Percentiles rank a stretch among this genome's conserved stretches.
Evolutionary conservation across 1,140 invertebrate species (phyloP).

Genomic region (Caenorhabditis brenneri): DNA sequence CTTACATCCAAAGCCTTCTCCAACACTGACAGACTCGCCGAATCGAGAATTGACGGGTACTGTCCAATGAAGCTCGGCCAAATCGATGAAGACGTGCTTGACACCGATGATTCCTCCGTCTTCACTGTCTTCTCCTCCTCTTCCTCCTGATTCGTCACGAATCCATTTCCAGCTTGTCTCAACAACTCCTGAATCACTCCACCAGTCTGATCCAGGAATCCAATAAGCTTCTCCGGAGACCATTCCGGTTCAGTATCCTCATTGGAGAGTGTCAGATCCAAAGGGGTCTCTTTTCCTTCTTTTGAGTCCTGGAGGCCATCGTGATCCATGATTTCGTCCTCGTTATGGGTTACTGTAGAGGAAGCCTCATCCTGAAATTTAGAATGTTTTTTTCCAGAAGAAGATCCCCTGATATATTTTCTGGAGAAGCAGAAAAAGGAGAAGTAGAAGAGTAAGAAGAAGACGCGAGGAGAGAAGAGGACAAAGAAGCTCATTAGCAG

Average conservation of each 20-base stretch:
- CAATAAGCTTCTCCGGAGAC: slow-evolving; percentile 46
- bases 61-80: slow-evolving; percentile 49
- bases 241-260: slow-evolving; percentile 35
- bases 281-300: slow-evolving; percentile 35
- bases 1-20: slow-evolving; percentile 64
- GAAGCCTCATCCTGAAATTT: not conserved
- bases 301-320: not conserved
- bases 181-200: slow-evolving; percentile 26
- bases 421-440: not conserved
- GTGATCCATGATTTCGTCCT: slow-evolving; percentile 34
- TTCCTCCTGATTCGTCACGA: slow-evolving; percentile 28
- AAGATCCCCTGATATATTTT: not conserved
- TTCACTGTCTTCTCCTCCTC: slow-evolving; percentile 27
- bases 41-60: slow-evolving; percentile 62
- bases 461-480: not conserved
- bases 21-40: slow-evolving; percentile 55
- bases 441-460: not conserved
- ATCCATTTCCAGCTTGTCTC: slow-evolving; percentile 33
- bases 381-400: not conserved
- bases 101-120: not conserved
- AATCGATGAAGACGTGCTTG: slow-evolving; percentile 27
- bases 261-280: slow-evolving; percentile 36
- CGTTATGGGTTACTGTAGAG: not conserved
- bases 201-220: slow-evolving; percentile 6
- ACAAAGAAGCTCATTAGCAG: slow-evolving; percentile 43